phyloP scores from a whole-genome alignment of 2,113 vertebrate species.

The Furnarius figulus region DNA sequence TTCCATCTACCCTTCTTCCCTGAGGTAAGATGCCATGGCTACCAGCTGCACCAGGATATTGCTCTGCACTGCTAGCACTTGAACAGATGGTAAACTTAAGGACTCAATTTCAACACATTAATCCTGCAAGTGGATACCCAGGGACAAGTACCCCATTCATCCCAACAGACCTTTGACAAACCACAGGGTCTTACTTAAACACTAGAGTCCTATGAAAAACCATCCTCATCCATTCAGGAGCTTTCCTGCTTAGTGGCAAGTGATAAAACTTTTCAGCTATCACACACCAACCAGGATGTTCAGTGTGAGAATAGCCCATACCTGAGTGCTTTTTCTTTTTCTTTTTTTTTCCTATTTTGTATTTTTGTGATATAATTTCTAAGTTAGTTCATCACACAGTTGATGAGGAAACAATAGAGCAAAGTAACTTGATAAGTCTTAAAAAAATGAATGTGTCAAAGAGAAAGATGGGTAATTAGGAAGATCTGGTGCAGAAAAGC shows the following conservation, averaged over 20 bases:
- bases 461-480: neutral
- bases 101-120: neutral
- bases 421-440: neutral
- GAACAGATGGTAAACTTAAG: neutral
- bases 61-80: neutral
- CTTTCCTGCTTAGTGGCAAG: neutral
- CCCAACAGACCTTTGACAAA: neutral
- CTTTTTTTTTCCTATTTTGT: neutral
- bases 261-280: neutral
- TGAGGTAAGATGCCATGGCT: neutral
- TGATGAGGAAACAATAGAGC: neutral
- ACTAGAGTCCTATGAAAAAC: neutral
- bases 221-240: neutral
- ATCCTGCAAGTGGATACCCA: neutral
- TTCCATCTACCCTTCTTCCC: neutral
- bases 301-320: neutral
- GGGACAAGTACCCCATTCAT: neutral
- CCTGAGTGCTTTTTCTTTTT: rapidly evolving
- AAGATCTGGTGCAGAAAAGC: neutral
- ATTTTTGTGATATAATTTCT: neutral
- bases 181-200: neutral
- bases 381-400: neutral
- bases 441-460: neutral
- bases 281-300: neutral
- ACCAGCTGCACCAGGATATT: neutral